These are phyloP conservation scores for Procavia capensis DNA, from an alignment of 2,113 vertebrate species.

Conservation along the genomic window DNA sequence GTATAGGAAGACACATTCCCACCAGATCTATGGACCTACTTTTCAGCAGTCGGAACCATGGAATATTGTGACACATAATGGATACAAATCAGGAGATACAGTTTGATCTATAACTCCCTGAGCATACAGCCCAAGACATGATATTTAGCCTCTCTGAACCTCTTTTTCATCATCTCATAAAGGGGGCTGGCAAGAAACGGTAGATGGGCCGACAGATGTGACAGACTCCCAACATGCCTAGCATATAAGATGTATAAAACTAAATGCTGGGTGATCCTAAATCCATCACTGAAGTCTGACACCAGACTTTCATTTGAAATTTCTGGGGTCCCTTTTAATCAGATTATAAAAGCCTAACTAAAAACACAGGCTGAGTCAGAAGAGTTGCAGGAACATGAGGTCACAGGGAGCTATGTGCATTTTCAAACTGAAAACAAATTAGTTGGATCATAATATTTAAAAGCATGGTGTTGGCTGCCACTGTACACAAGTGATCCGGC, in stretches of 20 bases:
- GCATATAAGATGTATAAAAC: neutral
- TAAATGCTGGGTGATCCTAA: neutral
- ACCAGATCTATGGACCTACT: neutral
- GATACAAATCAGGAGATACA: neutral
- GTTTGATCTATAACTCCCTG: neutral
- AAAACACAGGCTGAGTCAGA: neutral
- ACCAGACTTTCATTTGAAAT: neutral
- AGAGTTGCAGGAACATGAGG: neutral
- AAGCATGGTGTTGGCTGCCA: too few species aligned
- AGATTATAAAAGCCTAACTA: neutral
- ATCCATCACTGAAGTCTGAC: neutral
- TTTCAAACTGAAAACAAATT: neutral
- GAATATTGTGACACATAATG: neutral
- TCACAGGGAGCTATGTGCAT: neutral
- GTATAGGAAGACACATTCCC: neutral
- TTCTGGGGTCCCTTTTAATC: neutral
- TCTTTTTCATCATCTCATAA: neutral
- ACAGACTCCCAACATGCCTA: neutral
- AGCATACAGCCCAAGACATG: neutral
- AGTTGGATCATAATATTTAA: neutral
- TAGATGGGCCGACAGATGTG: neutral
- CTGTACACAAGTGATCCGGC: neutral
- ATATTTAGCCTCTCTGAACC: neutral
- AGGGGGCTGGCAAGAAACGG: neutral
- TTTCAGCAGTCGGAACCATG: neutral